These are phyloP conservation scores for Catamblyrhynchus diadema DNA, from an alignment of 2,797 vertebrate genomes.

Conservation along the genomic window DNA sequence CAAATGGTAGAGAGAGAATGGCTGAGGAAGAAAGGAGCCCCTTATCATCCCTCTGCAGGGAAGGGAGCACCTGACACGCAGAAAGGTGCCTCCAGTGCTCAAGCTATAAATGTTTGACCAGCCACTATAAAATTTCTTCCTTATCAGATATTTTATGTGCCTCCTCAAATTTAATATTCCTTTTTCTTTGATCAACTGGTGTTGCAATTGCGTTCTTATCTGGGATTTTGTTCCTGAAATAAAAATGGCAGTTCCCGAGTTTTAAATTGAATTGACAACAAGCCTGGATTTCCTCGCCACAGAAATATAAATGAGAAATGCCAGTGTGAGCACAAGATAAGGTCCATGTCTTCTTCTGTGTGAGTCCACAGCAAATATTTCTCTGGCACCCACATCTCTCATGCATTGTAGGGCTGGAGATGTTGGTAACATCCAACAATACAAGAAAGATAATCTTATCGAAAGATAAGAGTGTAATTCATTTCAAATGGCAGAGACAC, in stretches of 20 bases:
- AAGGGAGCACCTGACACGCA: not conserved
- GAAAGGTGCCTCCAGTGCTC: not conserved
- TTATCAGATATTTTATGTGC: not conserved
- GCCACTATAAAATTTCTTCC: not conserved
- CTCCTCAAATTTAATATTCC: not conserved
- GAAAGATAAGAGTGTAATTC: not conserved
- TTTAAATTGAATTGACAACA: not conserved
- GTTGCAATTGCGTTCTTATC: not conserved
- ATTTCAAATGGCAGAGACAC: not conserved
- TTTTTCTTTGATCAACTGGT: not conserved
- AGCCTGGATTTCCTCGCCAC: not conserved
- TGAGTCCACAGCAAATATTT: not conserved
- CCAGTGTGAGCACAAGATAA: constrained; percentile 1
- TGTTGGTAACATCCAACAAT: not conserved
- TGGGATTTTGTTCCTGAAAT: not conserved
- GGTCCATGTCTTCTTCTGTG: not conserved
- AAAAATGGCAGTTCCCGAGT: not conserved
- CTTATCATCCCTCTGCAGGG: not conserved
- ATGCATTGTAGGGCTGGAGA: not conserved
- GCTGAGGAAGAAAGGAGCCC: not conserved
- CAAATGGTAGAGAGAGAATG: not conserved
- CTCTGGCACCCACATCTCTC: not conserved
- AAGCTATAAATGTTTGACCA: not conserved
- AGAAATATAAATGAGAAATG: not conserved
- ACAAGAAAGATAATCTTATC: not conserved